A percentile compares a stretch with the other conserved stretches of the same genome.
Conservation (phyloP, 1,140 invertebrate species). For the Papilio polytes region DNA sequence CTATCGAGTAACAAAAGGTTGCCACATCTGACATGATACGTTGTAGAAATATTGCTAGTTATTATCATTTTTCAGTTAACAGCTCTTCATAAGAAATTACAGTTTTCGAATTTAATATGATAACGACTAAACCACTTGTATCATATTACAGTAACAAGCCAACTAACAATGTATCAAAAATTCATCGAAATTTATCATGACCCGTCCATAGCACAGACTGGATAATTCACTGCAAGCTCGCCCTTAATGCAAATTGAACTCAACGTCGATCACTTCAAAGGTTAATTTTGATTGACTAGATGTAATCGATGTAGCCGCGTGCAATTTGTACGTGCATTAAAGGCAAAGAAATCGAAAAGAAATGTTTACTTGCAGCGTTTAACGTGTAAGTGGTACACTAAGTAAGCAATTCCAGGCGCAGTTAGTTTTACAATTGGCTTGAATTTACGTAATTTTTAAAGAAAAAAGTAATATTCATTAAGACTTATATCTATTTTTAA, state of each 20-base stretch:
- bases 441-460: neutral
- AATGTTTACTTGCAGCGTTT: constrained; percentile 28
- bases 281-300: constrained; percentile 32
- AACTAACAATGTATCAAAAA: constrained; percentile 16
- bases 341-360: constrained; percentile 22
- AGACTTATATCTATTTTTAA: too few relatives aligned
- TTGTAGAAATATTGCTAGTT: too few relatives aligned
- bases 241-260: constrained; percentile 23
- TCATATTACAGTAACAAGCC: neutral
- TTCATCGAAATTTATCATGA: constrained; percentile 15
- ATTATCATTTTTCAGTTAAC: neutral
- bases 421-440: neutral
- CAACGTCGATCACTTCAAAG: constrained; percentile 7
- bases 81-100: neutral
- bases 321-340: constrained; percentile 36
- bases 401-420: neutral
- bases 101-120: neutral
- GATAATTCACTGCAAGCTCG: neutral
- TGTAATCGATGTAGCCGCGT: neutral
- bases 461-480: too few relatives aligned
- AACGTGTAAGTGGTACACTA: neutral
- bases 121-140: neutral
- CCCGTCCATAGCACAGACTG: neutral
- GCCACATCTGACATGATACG: too few relatives aligned
- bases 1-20: too few relatives aligned